phyloP scores from a whole-genome alignment of 1,140 invertebrate genomes.

The Platyscapa corneri region DNA sequence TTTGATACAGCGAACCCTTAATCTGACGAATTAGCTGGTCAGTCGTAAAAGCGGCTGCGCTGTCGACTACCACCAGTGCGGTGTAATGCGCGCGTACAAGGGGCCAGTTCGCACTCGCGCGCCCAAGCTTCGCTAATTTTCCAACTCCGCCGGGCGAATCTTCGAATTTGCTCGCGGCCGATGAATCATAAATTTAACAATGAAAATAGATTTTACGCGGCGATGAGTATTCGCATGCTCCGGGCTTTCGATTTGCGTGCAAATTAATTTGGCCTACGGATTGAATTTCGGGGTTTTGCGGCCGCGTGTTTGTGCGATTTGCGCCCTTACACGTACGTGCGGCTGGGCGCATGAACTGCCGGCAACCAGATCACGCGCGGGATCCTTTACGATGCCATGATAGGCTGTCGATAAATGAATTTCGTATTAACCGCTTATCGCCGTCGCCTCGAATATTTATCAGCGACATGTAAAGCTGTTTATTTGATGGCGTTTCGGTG shows the following conservation, averaged over 20 bases:
- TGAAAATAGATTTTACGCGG: slow-evolving; percentile 38
- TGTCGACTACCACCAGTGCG: no score
- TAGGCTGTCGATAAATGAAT: slow-evolving; percentile 47
- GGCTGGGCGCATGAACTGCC: background rate
- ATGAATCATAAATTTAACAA: slow-evolving; percentile 29
- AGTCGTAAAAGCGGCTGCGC: slow-evolving; percentile 1
- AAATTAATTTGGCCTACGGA: slow-evolving; percentile 46
- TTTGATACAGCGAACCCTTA: slow-evolving; percentile 23
- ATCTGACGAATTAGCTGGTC: slow-evolving; percentile 28
- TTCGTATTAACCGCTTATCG: slow-evolving; percentile 44
- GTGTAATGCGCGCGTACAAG: background rate
- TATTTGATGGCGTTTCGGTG: slow-evolving; percentile 29
- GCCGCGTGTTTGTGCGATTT: background rate
- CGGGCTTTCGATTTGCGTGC: slow-evolving; percentile 26
- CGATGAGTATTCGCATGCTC: slow-evolving; percentile 9
- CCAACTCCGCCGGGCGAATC: background rate
- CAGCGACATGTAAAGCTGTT: slow-evolving; percentile 36
- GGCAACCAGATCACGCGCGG: slow-evolving; percentile 24
- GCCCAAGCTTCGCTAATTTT: no score
- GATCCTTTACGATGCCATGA: slow-evolving; percentile 43
- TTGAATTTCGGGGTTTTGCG: slow-evolving; percentile 32
- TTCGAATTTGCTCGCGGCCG: background rate
- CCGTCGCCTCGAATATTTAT: slow-evolving; percentile 40
- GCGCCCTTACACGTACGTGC: background rate
- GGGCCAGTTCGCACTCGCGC: background rate